Evolutionary conservation across 2,888 invertebrate genomes (phyloP), one percentile per base, ranked within the genome.

Genomic region (Portevinia maculata): DNA sequence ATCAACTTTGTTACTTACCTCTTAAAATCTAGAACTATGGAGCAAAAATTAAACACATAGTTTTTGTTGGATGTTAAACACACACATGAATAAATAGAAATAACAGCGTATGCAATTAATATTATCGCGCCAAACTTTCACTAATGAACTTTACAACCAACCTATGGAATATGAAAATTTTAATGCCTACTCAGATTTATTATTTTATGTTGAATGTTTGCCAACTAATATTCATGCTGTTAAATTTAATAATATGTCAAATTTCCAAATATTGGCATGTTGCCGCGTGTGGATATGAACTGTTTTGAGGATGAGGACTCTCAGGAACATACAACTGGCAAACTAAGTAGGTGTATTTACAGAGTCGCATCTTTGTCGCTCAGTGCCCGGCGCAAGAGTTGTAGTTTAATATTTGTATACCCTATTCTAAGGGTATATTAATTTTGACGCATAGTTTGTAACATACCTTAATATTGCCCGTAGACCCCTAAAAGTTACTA

Each of bases 21-120:
- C 15, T 57, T 13, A 30, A 44, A 44, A 19, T 34, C 8, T 7
- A 44, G 28, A 30, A 44, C 19, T 41, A 8, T 17, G 11, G 9
- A 32, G 39, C 21, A 48, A 37, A 21, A 37, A 8, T 15, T 28
- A 52, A 44, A 39, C 50, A 55, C 34, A 8, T 21, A 46, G 37
- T 11, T 55, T 69, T 60, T 32, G 32, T 55, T 62, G 53, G 53
- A 41, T 62, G 13, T 32, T 55, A 39, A 41, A 48, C 53, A 74
- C 46, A 62, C 41, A 32, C 44, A 53, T 19, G 34, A 46, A 60
- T 52, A 67, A 59, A 55, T 53, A 55, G 13, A 46, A 59, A 67
- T 60, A 32, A 11, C 59, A 44, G 65, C 65, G 39, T 53, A 60
- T 79, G 79, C 79, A 73, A 46, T 59, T 21, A 65, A 48, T 62